Evolutionary conservation across 2,888 invertebrate species (phyloP).

Genomic region (Tenthredo amoena): DNA sequence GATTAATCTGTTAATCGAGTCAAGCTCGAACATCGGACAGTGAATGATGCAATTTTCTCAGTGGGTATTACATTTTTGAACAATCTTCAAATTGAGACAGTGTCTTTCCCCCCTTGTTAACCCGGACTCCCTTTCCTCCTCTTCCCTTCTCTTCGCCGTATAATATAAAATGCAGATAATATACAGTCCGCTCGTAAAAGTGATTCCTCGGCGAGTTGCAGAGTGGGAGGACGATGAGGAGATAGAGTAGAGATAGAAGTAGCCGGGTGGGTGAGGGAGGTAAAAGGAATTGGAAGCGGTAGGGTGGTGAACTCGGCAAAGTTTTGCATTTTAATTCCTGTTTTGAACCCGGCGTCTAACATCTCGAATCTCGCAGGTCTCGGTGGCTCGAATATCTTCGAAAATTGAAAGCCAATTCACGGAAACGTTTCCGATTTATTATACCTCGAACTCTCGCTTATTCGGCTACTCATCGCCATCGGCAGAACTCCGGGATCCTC

Average conservation of each 20-base stretch:
- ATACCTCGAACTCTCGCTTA: background rate
- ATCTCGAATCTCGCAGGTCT: background rate
- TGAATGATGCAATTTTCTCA: background rate
- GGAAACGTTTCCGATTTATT: background rate
- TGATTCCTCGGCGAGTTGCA: conserved; percentile 3
- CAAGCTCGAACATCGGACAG: background rate
- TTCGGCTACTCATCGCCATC: background rate
- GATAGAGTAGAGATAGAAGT: conserved; percentile 5
- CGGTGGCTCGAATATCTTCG: background rate
- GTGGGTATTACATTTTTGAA: background rate
- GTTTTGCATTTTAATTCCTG: conserved; percentile 36
- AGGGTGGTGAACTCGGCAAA: conserved; percentile 1
- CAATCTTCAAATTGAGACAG: background rate
- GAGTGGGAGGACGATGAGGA: background rate
- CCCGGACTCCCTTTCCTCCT: background rate
- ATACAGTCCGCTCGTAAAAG: conserved; percentile 1
- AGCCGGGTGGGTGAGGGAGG: background rate
- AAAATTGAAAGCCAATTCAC: conserved; percentile 7
- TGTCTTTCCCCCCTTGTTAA: background rate
- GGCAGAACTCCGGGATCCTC: no score
- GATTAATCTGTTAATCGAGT: background rate
- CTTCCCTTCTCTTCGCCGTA: background rate
- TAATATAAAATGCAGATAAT: conserved; percentile 26
- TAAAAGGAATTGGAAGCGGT: conserved; percentile 26
- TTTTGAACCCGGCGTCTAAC: background rate